Conservation (phyloP, 2,888 invertebrate species). For the Drosophila kuntzei region DNA sequence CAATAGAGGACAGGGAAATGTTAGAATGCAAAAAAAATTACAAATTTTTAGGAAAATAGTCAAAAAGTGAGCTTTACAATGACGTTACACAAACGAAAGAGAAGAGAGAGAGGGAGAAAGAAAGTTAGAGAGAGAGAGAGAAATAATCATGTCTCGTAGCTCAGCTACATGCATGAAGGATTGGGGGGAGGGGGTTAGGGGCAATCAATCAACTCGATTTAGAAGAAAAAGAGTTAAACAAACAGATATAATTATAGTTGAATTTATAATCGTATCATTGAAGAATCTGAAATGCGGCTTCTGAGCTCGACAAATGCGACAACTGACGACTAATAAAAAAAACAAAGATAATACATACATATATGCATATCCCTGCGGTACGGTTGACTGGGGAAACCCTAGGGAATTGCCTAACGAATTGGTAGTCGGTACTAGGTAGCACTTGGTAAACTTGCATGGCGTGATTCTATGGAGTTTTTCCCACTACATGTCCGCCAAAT, state of each 20-base stretch:
- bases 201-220: slow-evolving; percentile 31
- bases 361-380: too few relatives aligned
- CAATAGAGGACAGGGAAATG: slow-evolving; percentile 33
- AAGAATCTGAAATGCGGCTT: slow-evolving; percentile 9
- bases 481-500: too few relatives aligned
- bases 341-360: too few relatives aligned
- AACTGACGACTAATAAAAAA: slow-evolving; percentile 25
- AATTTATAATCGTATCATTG: neutral
- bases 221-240: neutral
- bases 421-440: too few relatives aligned
- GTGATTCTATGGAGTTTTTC: too few relatives aligned
- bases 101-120: slow-evolving; percentile 3
- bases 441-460: too few relatives aligned
- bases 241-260: neutral
- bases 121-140: neutral
- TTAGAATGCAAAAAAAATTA: slow-evolving; percentile 14
- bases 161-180: slow-evolving; percentile 26
- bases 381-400: too few relatives aligned
- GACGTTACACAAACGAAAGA: slow-evolving; percentile 12
- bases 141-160: slow-evolving; percentile 26
- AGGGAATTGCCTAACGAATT: too few relatives aligned
- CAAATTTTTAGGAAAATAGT: slow-evolving; percentile 37
- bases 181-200: neutral
- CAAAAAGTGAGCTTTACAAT: slow-evolving; percentile 52
- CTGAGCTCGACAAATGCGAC: slow-evolving; percentile 29